Evolutionary conservation across 2,888 invertebrate genomes (phyloP).

Genomic region (Choreutis nemorana): DNA sequence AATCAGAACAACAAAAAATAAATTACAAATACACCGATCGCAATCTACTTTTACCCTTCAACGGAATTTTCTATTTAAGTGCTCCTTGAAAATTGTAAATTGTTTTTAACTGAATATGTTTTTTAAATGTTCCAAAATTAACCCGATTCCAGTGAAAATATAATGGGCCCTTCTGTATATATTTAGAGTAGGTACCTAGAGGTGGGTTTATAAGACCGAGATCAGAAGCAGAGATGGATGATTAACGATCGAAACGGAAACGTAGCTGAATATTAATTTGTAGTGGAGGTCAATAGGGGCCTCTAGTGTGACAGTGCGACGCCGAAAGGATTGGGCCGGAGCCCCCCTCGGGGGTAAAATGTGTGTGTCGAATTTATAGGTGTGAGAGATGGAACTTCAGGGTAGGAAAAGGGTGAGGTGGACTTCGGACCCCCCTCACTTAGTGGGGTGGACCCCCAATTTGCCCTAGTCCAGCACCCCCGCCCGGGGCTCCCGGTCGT

Average conservation of each 20-base stretch:
- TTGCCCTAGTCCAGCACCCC: constrained; percentile 65
- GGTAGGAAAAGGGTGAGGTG: constrained; percentile 66
- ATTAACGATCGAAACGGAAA: constrained; percentile 60
- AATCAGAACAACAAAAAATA: too few species aligned
- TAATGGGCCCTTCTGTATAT: too few species aligned
- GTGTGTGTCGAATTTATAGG: constrained; percentile 67
- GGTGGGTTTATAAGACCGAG: constrained; percentile 16
- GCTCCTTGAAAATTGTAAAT: too few species aligned
- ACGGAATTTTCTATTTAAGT: too few species aligned
- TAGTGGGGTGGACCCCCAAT: constrained; percentile 54
- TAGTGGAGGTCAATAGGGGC: constrained; percentile 58
- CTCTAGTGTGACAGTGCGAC: constrained; percentile 59
- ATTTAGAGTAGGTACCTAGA: too few species aligned
- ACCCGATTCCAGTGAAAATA: too few species aligned
- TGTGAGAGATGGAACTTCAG: constrained; percentile 67
- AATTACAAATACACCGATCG: too few species aligned
- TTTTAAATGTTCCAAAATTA: too few species aligned
- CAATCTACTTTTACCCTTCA: too few species aligned
- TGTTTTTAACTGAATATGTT: too few species aligned
- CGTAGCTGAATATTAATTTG: constrained; percentile 65
- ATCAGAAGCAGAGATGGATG: constrained; percentile 46
- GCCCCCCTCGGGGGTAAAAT: constrained; percentile 56
- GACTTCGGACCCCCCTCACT: constrained; percentile 61
- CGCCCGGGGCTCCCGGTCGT: constrained; percentile 54
- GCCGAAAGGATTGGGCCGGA: constrained; percentile 61